phyloP scores from a whole-genome alignment of 1,140 invertebrate genomes.

The Lasioglossum baleicum region DNA sequence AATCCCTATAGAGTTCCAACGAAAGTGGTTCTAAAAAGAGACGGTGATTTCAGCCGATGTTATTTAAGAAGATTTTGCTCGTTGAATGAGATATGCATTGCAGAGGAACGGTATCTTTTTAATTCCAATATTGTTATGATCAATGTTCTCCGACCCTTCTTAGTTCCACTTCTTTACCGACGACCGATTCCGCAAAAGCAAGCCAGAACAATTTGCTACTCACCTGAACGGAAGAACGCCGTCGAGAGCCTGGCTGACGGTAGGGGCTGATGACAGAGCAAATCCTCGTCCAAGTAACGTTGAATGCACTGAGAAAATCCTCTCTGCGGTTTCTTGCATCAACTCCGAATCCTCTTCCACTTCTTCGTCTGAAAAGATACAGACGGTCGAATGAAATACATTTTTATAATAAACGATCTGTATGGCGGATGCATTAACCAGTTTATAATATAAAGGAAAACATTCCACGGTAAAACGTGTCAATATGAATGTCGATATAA shows the following conservation, averaged over 20 bases:
- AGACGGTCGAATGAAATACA: neutral
- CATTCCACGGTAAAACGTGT: neutral
- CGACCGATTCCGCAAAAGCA: neutral
- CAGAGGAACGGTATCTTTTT: no score
- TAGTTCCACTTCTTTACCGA: conserved; percentile 5
- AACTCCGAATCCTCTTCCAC: conserved; percentile 86
- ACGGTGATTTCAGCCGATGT: neutral
- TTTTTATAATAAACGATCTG: neutral
- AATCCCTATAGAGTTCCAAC: neutral
- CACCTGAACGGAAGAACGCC: conserved; percentile 93
- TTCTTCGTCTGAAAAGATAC: conserved; percentile 84
- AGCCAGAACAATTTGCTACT: conserved; percentile 71
- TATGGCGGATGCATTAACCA: neutral
- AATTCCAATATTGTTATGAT: neutral
- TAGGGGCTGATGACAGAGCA: conserved; percentile 91
- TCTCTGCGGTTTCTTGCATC: conserved; percentile 86
- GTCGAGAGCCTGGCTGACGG: conserved; percentile 93
- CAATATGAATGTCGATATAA: neutral
- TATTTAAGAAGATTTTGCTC: neutral
- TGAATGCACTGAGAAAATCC: conserved; percentile 87
- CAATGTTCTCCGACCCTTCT: conserved; percentile 27
- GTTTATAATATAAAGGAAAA: neutral
- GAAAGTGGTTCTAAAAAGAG: neutral
- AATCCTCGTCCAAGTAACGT: conserved; percentile 92
- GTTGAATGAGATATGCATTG: neutral